A percentile compares a stretch with the other conserved stretches of the same genome.
These are phyloP conservation scores for Geotrypetes seraphini DNA, from an alignment of 2,797 vertebrate species.

Conservation along the genomic window DNA sequence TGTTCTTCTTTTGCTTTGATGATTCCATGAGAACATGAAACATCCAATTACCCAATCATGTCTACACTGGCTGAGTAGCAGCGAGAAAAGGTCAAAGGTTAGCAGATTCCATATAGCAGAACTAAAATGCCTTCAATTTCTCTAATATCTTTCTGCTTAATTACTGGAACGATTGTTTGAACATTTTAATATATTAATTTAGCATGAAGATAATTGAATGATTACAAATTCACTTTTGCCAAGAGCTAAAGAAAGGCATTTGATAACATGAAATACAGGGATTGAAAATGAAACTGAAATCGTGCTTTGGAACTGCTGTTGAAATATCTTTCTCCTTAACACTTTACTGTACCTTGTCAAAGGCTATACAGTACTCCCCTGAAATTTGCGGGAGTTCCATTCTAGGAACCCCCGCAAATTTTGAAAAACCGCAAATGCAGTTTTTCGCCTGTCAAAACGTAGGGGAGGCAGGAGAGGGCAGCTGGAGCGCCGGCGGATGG, in stretches of 20 bases:
- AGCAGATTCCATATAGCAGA: constrained; percentile 26
- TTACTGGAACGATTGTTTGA: constrained; percentile 45
- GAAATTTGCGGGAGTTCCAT: too few species aligned
- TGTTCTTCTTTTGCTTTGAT: constrained; percentile 10
- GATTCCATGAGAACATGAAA: constrained; percentile 29
- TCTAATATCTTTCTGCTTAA: constrained; percentile 43
- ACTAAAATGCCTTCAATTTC: constrained; percentile 27
- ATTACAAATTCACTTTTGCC: constrained; percentile 23
- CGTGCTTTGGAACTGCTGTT: too few species aligned
- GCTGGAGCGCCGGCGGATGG: too few species aligned
- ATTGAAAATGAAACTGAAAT: neutral
- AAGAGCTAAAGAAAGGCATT: neutral
- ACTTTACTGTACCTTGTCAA: too few species aligned
- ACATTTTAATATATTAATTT: constrained; percentile 43
- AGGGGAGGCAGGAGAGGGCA: too few species aligned
- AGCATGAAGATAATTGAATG: constrained; percentile 27
- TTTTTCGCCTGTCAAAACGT: too few species aligned
- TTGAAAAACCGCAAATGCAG: too few species aligned
- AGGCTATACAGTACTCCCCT: too few species aligned
- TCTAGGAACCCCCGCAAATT: too few species aligned
- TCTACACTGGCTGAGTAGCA: constrained; percentile 17
- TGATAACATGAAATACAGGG: neutral
- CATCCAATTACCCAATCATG: constrained; percentile 42
- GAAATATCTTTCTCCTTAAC: too few species aligned
- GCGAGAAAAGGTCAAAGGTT: constrained; percentile 38